These are phyloP conservation scores for Ambastaia sidthimunki DNA, from an alignment of 2,797 vertebrate species.

Conservation along the genomic window DNA sequence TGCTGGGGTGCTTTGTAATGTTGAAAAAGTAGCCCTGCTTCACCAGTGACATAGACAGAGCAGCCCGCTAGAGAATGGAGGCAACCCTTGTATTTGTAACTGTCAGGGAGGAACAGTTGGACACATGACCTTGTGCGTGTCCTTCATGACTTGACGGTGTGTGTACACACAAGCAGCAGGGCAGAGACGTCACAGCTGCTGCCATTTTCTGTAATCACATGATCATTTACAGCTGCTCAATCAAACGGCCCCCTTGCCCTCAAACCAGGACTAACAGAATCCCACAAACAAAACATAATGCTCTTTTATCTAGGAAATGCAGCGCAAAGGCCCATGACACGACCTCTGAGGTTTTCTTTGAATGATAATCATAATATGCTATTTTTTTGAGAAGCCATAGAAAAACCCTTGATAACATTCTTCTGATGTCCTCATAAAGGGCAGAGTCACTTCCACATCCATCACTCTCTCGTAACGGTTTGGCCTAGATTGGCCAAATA, in stretches of 20 bases:
- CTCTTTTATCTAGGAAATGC: constrained; percentile 27
- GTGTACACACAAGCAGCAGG: constrained; percentile 58
- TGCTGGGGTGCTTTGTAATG: constrained; percentile 38
- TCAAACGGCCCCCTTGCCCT: constrained; percentile 16
- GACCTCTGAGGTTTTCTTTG: constrained; percentile 21
- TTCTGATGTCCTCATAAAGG: constrained; percentile 59
- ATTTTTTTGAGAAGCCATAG: constrained; percentile 17
- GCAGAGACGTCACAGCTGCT: constrained; percentile 57
- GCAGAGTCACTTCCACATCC: constrained; percentile 58
- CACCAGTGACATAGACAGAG: constrained; percentile 51
- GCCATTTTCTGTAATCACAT: constrained; percentile 48
- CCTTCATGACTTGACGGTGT: constrained; percentile 60
- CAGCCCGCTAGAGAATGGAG: constrained; percentile 47
- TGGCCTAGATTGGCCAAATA: constrained; percentile 61
- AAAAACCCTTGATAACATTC: constrained; percentile 42
- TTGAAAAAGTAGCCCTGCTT: constrained; percentile 44
- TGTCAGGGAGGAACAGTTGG: constrained; percentile 62
- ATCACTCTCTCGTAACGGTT: constrained; percentile 55
- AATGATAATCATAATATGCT: constrained; percentile 34
- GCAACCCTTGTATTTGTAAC: constrained; percentile 62
- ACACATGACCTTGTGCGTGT: constrained; percentile 61
- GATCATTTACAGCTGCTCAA: constrained; percentile 45
- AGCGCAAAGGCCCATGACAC: constrained; percentile 1
- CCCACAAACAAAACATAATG: constrained; percentile 21
- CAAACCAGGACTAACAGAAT: constrained; percentile 4